Base-by-base conservation (phyloP, 2,113 vertebrate species). In the Oncorhynchus masou region DNA sequence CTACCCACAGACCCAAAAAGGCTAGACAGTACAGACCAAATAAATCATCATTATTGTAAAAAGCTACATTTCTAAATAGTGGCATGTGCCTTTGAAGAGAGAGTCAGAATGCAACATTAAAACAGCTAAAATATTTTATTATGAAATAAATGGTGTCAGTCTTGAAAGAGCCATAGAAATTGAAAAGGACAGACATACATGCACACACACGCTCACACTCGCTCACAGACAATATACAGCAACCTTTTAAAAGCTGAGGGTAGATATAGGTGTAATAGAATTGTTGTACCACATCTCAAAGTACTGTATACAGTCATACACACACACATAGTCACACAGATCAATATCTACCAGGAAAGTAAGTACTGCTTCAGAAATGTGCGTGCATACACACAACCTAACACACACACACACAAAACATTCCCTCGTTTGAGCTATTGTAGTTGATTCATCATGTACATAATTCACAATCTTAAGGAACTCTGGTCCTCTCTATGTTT, bases 11-110 rank as follows among this genome's bases (percentile, higher is more conserved):
- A 19, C 12, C 51, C 51, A 19, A 54, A 54, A 54, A 54, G 51
- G 16, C 39, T 45, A 45, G 39, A 45, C 39, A 45, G 8, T 45
- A 45, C 39, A 57, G 19, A 57, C 16, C 54, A 57, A 87, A 89
- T 77, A 85, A 84, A 89, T 77, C 84, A 84, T 88, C 75, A 88
- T 73, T 12, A 34, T 83, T 59, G 79, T 84, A 83, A 11, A 76
- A 88, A 70, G 13, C 72, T 60, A 74, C 48, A 77, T 81, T 75
- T 79, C 75, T 39, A 87, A 80, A 62, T 72, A 73, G 71, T 83
- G 73, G 64, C 73, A 82, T 79, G 70, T 70, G 67, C 78, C 39
- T 71, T 48, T 68, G 71, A 82, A 79, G 80, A 78, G 79, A 80
- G 12, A 9, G 22, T 70, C 13, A 78, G 80, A 86, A 88, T 84